Conservation (phyloP, 2,888 invertebrate species). For the Pandemis cinnamomeana region DNA sequence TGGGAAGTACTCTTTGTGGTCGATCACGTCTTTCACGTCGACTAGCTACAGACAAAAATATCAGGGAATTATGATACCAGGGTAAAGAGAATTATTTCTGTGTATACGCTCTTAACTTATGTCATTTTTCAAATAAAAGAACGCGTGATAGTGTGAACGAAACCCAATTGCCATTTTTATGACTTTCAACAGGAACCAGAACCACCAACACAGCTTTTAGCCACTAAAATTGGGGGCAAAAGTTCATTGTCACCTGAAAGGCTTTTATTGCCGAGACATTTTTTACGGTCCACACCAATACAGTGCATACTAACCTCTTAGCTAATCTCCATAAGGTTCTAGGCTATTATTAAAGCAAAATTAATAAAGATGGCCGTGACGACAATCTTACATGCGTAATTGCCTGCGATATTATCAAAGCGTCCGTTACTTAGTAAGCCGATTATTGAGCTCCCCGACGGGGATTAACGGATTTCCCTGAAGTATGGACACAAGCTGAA, state of each 20-base stretch:
- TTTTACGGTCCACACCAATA: too few species aligned
- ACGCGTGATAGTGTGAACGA: not conserved
- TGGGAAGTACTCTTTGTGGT: slow-evolving; percentile 78
- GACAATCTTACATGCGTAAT: slow-evolving; percentile 15
- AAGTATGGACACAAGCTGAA: slow-evolving; percentile 47
- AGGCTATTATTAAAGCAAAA: not conserved
- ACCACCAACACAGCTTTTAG: too few species aligned
- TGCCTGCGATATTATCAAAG: slow-evolving; percentile 44
- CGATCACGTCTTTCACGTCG: slow-evolving; percentile 75
- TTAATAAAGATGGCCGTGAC: not conserved
- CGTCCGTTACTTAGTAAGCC: slow-evolving; percentile 54
- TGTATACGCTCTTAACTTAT: too few species aligned
- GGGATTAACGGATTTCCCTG: slow-evolving; percentile 50
- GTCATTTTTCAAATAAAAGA: too few species aligned
- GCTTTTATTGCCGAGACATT: too few species aligned
- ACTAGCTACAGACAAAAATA: slow-evolving; percentile 60
- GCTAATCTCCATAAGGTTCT: not conserved
- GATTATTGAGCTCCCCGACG: slow-evolving; percentile 59
- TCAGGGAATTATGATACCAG: not conserved
- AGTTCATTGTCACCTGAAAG: too few species aligned
- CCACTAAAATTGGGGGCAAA: too few species aligned
- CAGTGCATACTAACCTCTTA: not conserved
- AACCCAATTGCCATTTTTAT: not conserved
- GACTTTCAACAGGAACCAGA: too few species aligned
- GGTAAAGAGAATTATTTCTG: not conserved